These are phyloP conservation scores for Mythimna pallens DNA, from an alignment of 2,888 invertebrate species.

Conservation along the genomic window DNA sequence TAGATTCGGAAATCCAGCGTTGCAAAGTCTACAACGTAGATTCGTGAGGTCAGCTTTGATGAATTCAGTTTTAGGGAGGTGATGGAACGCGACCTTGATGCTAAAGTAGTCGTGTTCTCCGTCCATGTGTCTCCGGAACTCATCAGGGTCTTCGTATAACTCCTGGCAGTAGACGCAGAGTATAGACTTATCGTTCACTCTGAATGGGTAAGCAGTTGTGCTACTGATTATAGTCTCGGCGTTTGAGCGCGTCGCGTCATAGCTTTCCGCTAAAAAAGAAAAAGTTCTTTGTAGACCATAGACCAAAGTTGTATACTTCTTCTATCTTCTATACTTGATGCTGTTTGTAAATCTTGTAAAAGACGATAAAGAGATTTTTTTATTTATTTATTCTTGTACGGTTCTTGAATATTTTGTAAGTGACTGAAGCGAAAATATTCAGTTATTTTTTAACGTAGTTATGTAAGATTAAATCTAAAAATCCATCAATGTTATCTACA, in stretches of 20 bases:
- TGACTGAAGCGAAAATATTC: slow-evolving; percentile 8
- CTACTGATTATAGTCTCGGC: slow-evolving; percentile 81
- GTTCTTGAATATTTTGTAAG: background rate
- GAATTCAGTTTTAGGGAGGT: slow-evolving; percentile 83
- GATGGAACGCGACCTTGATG: slow-evolving; percentile 81
- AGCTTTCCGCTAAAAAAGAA: slow-evolving; percentile 86
- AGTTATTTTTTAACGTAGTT: background rate
- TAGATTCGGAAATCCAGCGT: slow-evolving; percentile 66
- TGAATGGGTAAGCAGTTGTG: slow-evolving; percentile 87
- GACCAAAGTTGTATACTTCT: slow-evolving; percentile 19
- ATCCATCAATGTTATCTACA: background rate
- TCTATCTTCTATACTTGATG: slow-evolving; percentile 46
- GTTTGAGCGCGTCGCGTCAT: slow-evolving; percentile 83
- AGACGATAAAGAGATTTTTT: background rate
- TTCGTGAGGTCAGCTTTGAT: slow-evolving; percentile 84
- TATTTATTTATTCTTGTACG: background rate
- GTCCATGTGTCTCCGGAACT: slow-evolving; percentile 81
- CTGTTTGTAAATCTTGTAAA: slow-evolving; percentile 22
- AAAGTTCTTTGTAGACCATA: slow-evolving; percentile 70
- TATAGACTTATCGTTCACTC: slow-evolving; percentile 85
- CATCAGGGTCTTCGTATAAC: slow-evolving; percentile 80
- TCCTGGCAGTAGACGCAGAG: slow-evolving; percentile 87
- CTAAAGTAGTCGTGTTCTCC: slow-evolving; percentile 80
- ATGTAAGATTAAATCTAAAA: background rate
- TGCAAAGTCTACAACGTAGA: slow-evolving; percentile 78